These are phyloP conservation scores for Cebus imitator DNA, from an alignment of 2,113 vertebrate species.

Conservation along the genomic window DNA sequence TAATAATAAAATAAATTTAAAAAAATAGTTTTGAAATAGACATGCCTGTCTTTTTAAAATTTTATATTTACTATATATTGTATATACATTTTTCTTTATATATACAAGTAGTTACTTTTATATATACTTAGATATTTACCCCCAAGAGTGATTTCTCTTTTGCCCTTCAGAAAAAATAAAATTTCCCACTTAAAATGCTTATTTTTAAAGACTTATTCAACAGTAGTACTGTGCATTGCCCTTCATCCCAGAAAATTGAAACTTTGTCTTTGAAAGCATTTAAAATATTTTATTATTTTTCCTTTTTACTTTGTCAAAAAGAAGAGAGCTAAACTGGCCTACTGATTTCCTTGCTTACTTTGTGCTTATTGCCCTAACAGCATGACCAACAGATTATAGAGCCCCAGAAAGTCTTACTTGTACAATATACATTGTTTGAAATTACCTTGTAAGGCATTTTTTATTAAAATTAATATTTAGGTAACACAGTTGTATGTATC, in stretches of 20 bases:
- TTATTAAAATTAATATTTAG: constrained; percentile 9
- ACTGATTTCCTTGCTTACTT: background rate
- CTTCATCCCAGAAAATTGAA: background rate
- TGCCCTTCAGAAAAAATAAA: background rate
- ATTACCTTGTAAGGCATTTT: background rate
- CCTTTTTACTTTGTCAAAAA: background rate
- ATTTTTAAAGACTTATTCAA: background rate
- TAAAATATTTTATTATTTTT: background rate
- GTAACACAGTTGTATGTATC: background rate
- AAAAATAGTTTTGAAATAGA: background rate
- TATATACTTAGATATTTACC: background rate
- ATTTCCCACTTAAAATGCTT: background rate
- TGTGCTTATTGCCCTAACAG: background rate
- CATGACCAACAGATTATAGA: background rate
- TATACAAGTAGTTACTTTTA: background rate
- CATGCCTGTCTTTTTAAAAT: background rate
- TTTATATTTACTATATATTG: background rate
- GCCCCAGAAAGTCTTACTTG: background rate
- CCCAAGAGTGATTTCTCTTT: background rate
- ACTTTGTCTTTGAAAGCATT: background rate
- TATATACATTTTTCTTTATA: background rate
- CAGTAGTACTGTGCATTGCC: background rate
- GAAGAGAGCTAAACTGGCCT: background rate
- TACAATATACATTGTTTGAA: background rate
- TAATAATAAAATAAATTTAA: background rate